Evolutionary conservation across 2,888 invertebrate species (phyloP), one percentile per base, ranked within the genome.

Genomic region (Agrypnus murinus): DNA sequence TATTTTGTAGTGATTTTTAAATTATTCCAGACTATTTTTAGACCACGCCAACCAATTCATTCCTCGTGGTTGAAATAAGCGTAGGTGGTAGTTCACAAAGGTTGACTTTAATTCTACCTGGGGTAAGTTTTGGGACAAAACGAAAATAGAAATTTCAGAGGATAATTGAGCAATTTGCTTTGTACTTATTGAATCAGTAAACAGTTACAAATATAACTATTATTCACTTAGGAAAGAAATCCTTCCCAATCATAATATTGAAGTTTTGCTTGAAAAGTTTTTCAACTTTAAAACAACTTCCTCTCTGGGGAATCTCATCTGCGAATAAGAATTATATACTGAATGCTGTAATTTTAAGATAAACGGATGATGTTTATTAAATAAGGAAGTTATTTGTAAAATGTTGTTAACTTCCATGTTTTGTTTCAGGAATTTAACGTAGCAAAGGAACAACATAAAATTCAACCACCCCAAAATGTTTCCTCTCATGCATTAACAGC

Each of bases 391-490:
- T n/a, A n/a, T n/a, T 40, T 12, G 3, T 40, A 40, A 40, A n/a
- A 40, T 8, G 40, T 3, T 12, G 7, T 40, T n/a, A n/a, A n/a
- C n/a, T n/a, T n/a, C n/a, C n/a, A 40, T 3, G 10, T 40, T 40
- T 40, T 40, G 40, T 84, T 85, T 0, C 84, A 92, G 92, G 91
- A 92, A 80, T 90, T 91, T 77, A 91, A 90, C 79, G 86, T 92
- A 59, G 86, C 89, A 50, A 90, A 90, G 81, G 92, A 92, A 79
- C 89, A 90, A 50, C 89, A 90, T 72, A 87, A 89, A 58, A 88
- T 91, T 36, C 91, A 91, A 79, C 90, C 91, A 58, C 86, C 88
- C 9, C 86, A 87, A 55, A 85, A 87, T 70, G 83, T 85, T 45
- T 84, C 87, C 53, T 81, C 85, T 10, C 84, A 85, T 74, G 79